These are phyloP conservation scores for Hippocampus comes DNA, from an alignment of 2,113 vertebrate species.

Conservation along the genomic window DNA sequence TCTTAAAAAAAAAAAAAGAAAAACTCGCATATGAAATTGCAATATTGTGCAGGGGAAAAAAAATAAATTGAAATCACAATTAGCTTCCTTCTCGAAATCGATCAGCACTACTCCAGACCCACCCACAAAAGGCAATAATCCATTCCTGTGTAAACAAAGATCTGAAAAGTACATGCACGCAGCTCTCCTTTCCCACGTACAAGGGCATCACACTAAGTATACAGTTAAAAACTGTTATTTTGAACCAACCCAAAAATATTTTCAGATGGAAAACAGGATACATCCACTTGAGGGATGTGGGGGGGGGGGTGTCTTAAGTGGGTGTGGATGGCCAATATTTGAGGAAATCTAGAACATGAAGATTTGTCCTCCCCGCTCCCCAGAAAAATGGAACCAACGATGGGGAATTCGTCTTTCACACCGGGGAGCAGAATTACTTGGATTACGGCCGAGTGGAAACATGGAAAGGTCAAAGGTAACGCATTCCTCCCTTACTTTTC, in stretches of 20 bases:
- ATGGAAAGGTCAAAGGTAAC: conserved; percentile 88
- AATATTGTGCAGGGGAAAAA: too few species aligned
- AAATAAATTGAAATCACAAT: too few species aligned
- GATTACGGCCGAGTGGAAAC: conserved; percentile 86
- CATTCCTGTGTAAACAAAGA: background rate
- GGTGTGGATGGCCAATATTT: background rate
- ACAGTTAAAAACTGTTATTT: too few species aligned
- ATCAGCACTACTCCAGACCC: too few species aligned
- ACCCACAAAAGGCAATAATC: background rate
- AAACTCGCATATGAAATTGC: too few species aligned
- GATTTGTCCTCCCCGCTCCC: background rate
- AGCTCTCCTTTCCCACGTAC: too few species aligned
- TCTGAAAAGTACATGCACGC: background rate
- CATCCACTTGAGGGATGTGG: background rate
- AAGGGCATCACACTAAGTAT: too few species aligned
- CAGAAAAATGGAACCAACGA: conserved; percentile 88
- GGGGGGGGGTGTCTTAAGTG: background rate
- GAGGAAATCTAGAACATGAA: background rate
- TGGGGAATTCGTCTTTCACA: conserved; percentile 87
- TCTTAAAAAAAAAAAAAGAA: too few species aligned
- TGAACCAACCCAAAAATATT: background rate
- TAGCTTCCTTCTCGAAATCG: too few species aligned
- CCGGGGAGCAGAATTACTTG: conserved; percentile 80
- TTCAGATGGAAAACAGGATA: background rate
- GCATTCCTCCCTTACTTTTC: conserved; percentile 2